Percentiles rank a stretch among this genome's conserved stretches.
phyloP scores from a whole-genome alignment of 2,888 invertebrate genomes.

The Philhelius pedissequus region DNA sequence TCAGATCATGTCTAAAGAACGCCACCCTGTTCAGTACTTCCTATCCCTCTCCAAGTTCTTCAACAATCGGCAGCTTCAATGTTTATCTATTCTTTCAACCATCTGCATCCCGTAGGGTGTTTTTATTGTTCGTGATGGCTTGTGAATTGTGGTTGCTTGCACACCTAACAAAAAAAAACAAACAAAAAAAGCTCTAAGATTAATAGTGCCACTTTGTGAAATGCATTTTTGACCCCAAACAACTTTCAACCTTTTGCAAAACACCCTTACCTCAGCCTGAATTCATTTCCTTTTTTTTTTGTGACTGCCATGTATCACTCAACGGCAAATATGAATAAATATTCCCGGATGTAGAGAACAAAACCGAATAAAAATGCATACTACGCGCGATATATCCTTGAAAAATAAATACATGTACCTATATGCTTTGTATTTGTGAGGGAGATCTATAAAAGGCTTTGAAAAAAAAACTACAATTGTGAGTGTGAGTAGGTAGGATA shows the following conservation, averaged over 20 bases:
- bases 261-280: not conserved
- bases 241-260: not conserved
- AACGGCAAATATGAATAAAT: constrained; percentile 46
- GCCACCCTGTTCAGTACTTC: not conserved
- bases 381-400: constrained; percentile 41
- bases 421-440: not conserved
- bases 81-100: constrained; percentile 26
- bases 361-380: constrained; percentile 51
- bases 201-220: constrained; percentile 60
- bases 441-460: not conserved
- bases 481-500: constrained; percentile 4
- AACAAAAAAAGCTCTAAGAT: constrained; percentile 20
- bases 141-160: constrained; percentile 7
- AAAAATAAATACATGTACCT: not conserved
- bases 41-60: not conserved
- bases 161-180: not conserved
- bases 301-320: constrained; percentile 31
- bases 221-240: constrained; percentile 27
- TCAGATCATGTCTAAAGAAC: not conserved
- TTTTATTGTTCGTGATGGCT: constrained; percentile 23
- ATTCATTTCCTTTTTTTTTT: not conserved
- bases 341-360: constrained; percentile 37
- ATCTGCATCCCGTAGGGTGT: not conserved
- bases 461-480: too few species aligned
- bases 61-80: constrained; percentile 7